These are phyloP conservation scores for Pelochelys cantorii DNA, from an alignment of 2,797 vertebrate species.

Conservation along the genomic window DNA sequence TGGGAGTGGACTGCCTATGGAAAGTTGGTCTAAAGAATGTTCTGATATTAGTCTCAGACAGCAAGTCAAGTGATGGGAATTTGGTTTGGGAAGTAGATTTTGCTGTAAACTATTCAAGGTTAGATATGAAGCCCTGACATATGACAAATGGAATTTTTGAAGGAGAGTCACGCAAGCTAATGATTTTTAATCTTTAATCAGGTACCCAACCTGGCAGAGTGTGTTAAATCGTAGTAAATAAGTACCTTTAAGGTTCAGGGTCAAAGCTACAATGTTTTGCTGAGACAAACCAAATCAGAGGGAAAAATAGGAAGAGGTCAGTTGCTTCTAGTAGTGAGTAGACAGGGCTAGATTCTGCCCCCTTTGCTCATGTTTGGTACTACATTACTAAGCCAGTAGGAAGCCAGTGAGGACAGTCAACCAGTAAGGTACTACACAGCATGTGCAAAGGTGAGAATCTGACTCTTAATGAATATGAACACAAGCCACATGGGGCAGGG, in stretches of 20 bases:
- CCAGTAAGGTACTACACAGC: not conserved
- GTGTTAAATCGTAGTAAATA: conserved; percentile 72
- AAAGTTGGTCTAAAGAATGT: conserved; percentile 58
- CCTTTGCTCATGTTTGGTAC: not conserved
- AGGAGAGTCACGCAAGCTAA: conserved; percentile 61
- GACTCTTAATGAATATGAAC: not conserved
- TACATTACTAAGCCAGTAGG: not conserved
- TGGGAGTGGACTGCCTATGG: conserved; percentile 24
- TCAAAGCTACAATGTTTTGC: conserved; percentile 53
- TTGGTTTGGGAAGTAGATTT: conserved; percentile 55
- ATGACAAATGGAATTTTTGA: conserved; percentile 74
- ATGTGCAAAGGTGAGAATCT: not conserved
- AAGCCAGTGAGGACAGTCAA: fast-evolving
- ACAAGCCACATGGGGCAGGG: conserved; percentile 14
- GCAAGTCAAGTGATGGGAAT: conserved; percentile 37
- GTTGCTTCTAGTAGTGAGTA: not conserved
- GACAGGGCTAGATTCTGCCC: not conserved
- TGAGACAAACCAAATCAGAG: conserved; percentile 3
- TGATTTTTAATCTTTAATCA: conserved; percentile 79
- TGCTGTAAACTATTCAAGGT: conserved; percentile 40
- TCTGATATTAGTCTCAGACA: conserved; percentile 50
- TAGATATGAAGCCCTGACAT: conserved; percentile 54
- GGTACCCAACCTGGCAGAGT: conserved; percentile 59
- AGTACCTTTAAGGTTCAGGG: conserved; percentile 75
- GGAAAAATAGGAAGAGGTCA: not conserved